Conservation (phyloP, 2,113 vertebrate genomes). For the Gobius niger region DNA sequence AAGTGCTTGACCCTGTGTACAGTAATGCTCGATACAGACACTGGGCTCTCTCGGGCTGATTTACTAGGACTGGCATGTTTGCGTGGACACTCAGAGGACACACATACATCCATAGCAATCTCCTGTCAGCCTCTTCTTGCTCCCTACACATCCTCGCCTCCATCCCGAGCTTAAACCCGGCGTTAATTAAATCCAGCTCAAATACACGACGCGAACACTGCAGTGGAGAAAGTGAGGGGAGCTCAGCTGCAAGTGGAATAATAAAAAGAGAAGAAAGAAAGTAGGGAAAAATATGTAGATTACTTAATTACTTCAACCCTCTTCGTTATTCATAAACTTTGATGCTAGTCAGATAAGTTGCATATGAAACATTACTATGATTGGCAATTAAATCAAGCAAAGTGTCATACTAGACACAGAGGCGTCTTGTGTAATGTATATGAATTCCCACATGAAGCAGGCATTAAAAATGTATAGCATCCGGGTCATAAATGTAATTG, state of each 20-base stretch:
- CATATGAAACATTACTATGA: neutral
- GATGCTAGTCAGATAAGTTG: neutral
- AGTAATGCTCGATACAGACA: neutral
- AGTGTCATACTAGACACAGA: neutral
- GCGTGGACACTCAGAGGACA: neutral
- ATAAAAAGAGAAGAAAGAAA: constrained; percentile 6
- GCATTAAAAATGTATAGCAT: constrained; percentile 55
- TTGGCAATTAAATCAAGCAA: neutral
- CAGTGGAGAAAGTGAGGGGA: constrained; percentile 30
- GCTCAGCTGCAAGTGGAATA: constrained; percentile 38
- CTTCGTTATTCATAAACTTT: neutral
- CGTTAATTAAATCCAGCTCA: constrained; percentile 48
- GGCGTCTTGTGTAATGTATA: neutral
- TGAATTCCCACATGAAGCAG: constrained; percentile 11
- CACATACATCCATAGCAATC: constrained; percentile 18
- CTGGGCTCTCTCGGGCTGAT: constrained; percentile 9
- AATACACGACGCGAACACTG: constrained; percentile 26
- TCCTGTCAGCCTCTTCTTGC: constrained; percentile 11
- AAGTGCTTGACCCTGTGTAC: constrained; percentile 11
- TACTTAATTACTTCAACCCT: neutral
- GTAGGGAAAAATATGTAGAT: neutral
- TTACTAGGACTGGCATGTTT: neutral
- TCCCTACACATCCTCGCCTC: constrained; percentile 31
- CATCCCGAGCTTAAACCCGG: constrained; percentile 32
- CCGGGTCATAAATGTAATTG: constrained; percentile 16